Evolutionary conservation across 2,888 invertebrate species (phyloP), one percentile per base, ranked within the genome.

Genomic region (Dione juno): DNA sequence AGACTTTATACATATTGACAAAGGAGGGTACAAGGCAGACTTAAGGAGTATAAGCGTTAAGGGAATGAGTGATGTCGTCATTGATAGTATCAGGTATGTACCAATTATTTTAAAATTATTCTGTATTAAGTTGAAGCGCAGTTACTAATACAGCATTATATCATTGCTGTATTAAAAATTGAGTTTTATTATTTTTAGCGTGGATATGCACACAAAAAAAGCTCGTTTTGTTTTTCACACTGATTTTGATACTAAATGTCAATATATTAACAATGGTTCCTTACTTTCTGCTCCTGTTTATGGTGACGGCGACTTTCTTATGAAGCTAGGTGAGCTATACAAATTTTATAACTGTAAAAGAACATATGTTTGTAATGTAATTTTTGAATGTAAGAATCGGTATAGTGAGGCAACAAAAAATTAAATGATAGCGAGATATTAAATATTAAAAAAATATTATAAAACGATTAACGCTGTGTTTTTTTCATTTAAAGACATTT

Each of bases 51-150:
- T 57, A 37, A 37, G 16, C 16, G 16, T 57, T 57, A 37, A 37
- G 37, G 57, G 57, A 16, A 1, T 57, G 16, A 11, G 37, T 1
- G 16, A 57, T 11, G 37, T 6, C 3, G 16, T 57, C 1, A 11
- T 57, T 57, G 57, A 57, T 57, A 13, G 11, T 13, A 40, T 57
- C 16, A 57, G 37, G 57, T n/a, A 54, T 54, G n/a, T 54, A 37
- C n/a, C n/a, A n/a, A n/a, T 16, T 16, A 11, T 54, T 54, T 54
- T 11, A 10, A 11, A 53, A 14, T 5, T 28, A 28, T 28, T 28
- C 5, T 3, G 2, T 28, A 5, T 28, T 28, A 28, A 28, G 3
- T 28, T 28, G 2, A 28, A 28, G 5, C 28, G 28, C 28, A 28
- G 5, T 28, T n/a, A n/a, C 3, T 28, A 28, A 28, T 28, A 5